phyloP scores from a whole-genome alignment of 1,140 invertebrate species.

The Zaprionus ornatus region DNA sequence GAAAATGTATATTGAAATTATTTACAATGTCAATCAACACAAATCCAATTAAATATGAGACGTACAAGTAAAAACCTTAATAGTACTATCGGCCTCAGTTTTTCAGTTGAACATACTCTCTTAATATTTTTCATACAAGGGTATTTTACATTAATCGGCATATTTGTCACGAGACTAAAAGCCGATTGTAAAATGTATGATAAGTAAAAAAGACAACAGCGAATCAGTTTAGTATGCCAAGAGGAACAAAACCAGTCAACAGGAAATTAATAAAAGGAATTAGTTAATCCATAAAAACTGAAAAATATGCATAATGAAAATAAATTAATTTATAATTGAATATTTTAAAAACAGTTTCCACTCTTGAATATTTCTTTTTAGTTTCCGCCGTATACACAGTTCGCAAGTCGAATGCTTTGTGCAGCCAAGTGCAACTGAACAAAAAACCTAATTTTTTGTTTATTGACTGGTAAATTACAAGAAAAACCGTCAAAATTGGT shows the following conservation, averaged over 20 bases:
- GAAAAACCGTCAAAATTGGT: slow-evolving; percentile 80
- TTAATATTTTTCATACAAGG: neutral
- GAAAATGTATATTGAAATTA: too few species aligned
- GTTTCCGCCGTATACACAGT: slow-evolving; percentile 11
- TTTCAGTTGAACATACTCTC: neutral
- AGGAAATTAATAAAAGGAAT: slow-evolving; percentile 20
- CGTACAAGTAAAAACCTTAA: too few species aligned
- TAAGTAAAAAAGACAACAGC: slow-evolving; percentile 12
- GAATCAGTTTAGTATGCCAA: neutral
- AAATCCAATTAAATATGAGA: too few species aligned
- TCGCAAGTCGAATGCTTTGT: slow-evolving; percentile 19
- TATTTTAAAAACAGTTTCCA: slow-evolving; percentile 24
- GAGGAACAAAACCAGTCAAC: slow-evolving; percentile 3
- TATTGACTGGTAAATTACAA: slow-evolving; percentile 44
- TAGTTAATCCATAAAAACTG: slow-evolving; percentile 7
- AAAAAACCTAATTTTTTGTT: slow-evolving; percentile 24
- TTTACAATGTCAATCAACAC: too few species aligned
- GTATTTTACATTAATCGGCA: slow-evolving; percentile 4
- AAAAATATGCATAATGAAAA: neutral
- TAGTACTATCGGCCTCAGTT: too few species aligned
- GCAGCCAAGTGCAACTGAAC: slow-evolving; percentile 33
- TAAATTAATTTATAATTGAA: neutral
- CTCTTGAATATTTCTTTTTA: slow-evolving; percentile 42
- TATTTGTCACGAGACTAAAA: slow-evolving; percentile 20
- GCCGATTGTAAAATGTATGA: neutral